Base-by-base conservation (phyloP, 1,140 invertebrate genomes). In the Alviniconcha marisindica region DNA sequence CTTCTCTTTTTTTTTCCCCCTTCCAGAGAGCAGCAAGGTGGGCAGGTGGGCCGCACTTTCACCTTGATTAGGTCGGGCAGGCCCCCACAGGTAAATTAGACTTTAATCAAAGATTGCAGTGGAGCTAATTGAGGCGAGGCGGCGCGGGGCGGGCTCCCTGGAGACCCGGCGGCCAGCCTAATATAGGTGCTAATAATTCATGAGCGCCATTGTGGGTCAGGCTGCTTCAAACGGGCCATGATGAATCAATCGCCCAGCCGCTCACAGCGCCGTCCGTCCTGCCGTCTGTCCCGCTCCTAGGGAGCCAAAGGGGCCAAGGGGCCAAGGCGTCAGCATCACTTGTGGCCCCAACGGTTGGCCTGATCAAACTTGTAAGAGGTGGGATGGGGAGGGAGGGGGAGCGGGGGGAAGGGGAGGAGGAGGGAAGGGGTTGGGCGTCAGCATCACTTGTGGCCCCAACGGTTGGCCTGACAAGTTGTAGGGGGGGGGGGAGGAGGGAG, bases 81-180 rank as follows among this genome's bases (percentile, higher is more conserved):
- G 73, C n/a, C 73, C 40, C 73, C 40, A 42, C 73, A 76, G 73
- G 73, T 76, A 76, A 76, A 76, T 76, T 76, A 76, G 73, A 76
- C 73, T 76, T 76, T 76, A 76, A 76, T 76, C 73, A 76, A 76
- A 76, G 73, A 76, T 76, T 76, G 73, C 73, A 76, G 73, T 40
- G 4, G 4, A n/a, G 31, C 40, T 76, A 76, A 76, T 76, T 76
- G 73, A 76, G 24, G 73, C 42, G 38, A 71, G 69, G 31, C 69
- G 31, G 69, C 36, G 69, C 36, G 14, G 73, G 42, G 24, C 28
- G 21, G 60, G 21, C 38, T 38, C 3, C 38, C 24, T 44, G 24
- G 4, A 12, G 12, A 14, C 36, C 4, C 10, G 73, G 21, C 14
- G 4, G 7, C 38, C 7, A 38, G 36, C 24, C 73, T 76, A 76